Conservation (phyloP, 1,140 invertebrate genomes). For the Acromyrmex heyeri region DNA sequence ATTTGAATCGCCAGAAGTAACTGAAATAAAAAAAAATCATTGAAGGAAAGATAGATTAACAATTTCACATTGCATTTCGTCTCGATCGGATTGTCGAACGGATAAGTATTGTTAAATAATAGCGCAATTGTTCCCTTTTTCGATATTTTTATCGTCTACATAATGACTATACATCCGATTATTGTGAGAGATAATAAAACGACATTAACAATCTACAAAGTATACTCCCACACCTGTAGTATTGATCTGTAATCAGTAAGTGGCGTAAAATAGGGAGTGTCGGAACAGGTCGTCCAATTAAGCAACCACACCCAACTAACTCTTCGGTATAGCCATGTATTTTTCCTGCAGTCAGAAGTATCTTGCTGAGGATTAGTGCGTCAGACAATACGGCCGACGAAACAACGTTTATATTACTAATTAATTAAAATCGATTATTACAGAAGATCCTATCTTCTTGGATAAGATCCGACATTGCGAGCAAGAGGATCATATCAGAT, state of each 20-base stretch:
- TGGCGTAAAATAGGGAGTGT: slow-evolving; percentile 73
- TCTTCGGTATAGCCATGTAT: slow-evolving; percentile 28
- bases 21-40: background rate
- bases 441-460: background rate
- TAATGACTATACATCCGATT: slow-evolving; percentile 36
- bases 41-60: background rate
- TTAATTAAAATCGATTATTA: slow-evolving; percentile 7
- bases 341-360: slow-evolving; percentile 56
- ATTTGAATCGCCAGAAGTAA: background rate
- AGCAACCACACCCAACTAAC: slow-evolving; percentile 69
- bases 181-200: slow-evolving; percentile 52
- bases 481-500: background rate
- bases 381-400: background rate
- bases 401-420: background rate
- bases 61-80: slow-evolving; percentile 40
- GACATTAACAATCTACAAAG: slow-evolving; percentile 42
- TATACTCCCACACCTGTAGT: slow-evolving; percentile 32
- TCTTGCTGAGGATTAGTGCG: slow-evolving; percentile 12
- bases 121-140: slow-evolving; percentile 32
- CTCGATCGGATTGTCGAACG: background rate
- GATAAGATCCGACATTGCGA: background rate
- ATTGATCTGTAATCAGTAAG: slow-evolving; percentile 68
- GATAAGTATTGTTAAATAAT: slow-evolving; percentile 26
- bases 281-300: slow-evolving; percentile 70
- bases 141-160: slow-evolving; percentile 49